Evolutionary conservation across 2,888 invertebrate genomes (phyloP), one percentile per base, ranked within the genome.

Genomic region (Chesias legatella): DNA sequence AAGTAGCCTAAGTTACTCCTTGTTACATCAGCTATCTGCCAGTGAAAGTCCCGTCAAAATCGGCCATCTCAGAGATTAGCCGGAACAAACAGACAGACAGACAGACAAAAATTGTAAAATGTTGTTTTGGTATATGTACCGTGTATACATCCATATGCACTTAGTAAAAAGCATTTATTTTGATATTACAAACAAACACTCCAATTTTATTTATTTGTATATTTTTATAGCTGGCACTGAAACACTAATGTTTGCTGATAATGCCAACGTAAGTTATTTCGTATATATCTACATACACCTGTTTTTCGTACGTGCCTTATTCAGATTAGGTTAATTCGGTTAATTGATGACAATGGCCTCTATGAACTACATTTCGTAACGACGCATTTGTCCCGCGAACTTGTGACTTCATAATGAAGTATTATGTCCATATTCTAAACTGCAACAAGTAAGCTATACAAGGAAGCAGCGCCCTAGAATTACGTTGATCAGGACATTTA

Each of bases 401-500:
- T 25, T 2, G n/a, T 40, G 30, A 17, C 38, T 7, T 9, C 3
- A 25, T 33, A 29, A 11, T 24, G 13, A 20, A 31, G 27, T 27
- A n/a, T 30, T 10, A 32, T 13, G 26, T 24, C 37, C 27, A 32
- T 32, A 32, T 28, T 28, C 25, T 27, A 22, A 22, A 37, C 24
- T 27, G 35, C 23, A 31, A n/a, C n/a, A n/a, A n/a, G n/a, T 17
- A 37, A 11, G 22, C 56, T 63, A 53, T 54, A 63, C 66, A 73
- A 71, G 76, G 75, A 76, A 67, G 67, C 58, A 61, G 63, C 61
- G 25, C 23, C 24, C 62, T 60, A 63, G 57, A 63, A 67, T 69
- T 71, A 33, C 40, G 33, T 59, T 57, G 62, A 57, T 49, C 58
- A 63, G 63, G 63, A 70, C 75, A 63, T 71, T 77, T 71, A 81